Evolutionary conservation across 2,113 vertebrate species (phyloP).

Genomic region (Mormoops blainvillei): DNA sequence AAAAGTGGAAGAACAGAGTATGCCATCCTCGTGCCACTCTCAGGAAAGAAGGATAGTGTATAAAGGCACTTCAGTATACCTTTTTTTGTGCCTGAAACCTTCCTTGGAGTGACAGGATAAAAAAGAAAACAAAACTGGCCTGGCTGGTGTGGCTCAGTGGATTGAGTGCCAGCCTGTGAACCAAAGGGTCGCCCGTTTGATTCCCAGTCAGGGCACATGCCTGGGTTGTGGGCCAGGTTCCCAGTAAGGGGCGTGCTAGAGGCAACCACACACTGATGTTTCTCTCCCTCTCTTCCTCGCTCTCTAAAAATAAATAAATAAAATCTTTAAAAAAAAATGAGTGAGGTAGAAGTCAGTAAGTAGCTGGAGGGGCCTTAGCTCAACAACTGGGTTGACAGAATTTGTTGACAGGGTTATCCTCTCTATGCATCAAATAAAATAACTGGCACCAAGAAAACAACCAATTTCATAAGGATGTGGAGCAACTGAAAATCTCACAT

Average conservation of each 20-base stretch:
- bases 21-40: neutral
- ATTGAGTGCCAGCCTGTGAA: too few relatives aligned
- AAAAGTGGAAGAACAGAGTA: neutral
- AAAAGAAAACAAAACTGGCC: neutral
- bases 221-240: too few relatives aligned
- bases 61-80: neutral
- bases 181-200: too few relatives aligned
- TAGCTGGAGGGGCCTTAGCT: neutral
- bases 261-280: too few relatives aligned
- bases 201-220: too few relatives aligned
- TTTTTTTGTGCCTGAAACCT: neutral
- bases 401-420: neutral
- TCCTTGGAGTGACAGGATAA: neutral
- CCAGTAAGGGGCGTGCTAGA: too few relatives aligned
- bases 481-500: neutral
- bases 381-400: accelerated
- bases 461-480: neutral
- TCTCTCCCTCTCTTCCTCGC: too few relatives aligned
- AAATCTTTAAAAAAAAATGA: neutral
- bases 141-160: too few relatives aligned
- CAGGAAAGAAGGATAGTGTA: neutral
- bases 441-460: neutral
- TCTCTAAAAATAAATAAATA: too few relatives aligned
- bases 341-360: neutral
- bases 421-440: neutral